Base-by-base conservation (phyloP, 1,140 invertebrate species). In the Luehdorfia chinensis region DNA sequence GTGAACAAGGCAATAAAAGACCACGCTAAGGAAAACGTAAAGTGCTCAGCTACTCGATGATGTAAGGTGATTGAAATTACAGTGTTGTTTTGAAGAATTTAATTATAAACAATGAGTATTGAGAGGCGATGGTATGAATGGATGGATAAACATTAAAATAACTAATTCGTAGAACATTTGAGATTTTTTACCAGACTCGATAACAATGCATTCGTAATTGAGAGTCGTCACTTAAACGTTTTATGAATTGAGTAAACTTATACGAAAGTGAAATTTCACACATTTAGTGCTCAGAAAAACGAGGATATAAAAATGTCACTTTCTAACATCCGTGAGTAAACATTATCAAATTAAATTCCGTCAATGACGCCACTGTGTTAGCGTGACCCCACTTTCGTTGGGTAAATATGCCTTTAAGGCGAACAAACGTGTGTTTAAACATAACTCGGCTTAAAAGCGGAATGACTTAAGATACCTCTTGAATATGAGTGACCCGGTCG, bases 321-420 rank as follows among this genome's bases (percentile, higher is more conserved):
- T 75, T 75, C 71, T 63, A 71, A 60, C 52, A 55, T 51, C 33
- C 13, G 39, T 53, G 21, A 39, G 46, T 58, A 59, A 70, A 62
- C 47, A 66, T 66, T 55, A 63, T 69, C 63, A 60, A 67, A 72
- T 72, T 66, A 61, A 58, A 52, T 27, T 41, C 59, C 16, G 28
- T 21, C 32, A 43, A 43, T 49, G 44, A 49, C 34, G 52, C 47
- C 48, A 55, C 44, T 33, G 41, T 44, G 23, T 15, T 45, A 34
- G 33, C 5, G 45, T 28, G 49, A 49, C 46, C 50, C 49, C 55
- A 61, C 68, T 71, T 71, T 67, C 59, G 53, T 50, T 61, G 45
- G 55, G 52, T 53, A 67, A 71, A 71, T 47, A 67, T 27, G 31
- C 8, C n/a, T 37, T 23, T 31, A 6, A 30, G 16, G 11, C 34